Evolutionary conservation across 2,113 vertebrate genomes (phyloP), one percentile per base, ranked within the genome.

Genomic region (Anguilla rostrata): DNA sequence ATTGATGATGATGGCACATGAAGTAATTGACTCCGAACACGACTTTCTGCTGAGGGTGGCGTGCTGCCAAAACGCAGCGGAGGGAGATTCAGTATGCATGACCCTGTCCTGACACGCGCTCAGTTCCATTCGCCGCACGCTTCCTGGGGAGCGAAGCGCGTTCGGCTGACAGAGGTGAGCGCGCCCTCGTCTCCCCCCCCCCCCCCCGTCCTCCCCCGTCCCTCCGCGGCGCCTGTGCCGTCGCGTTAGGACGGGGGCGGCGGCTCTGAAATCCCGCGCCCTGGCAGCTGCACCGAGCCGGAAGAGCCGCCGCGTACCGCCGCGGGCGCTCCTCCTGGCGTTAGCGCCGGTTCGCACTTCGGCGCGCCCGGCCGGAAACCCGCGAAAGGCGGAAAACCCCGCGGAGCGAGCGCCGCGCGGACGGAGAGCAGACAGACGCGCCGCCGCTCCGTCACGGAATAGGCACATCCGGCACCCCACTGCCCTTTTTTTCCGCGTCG

Each of bases 201-300:
- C n/a, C 9, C 22, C 5, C 79, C 8, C 18, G 14, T 20, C 18
- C 39, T 39, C n/a, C 49, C 15, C 82, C 9, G 82, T 83, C 82
- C 46, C 78, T 39, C 29, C 6, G 78, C 78, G 26, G 60, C 60
- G 18, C 60, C 60, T 56, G 46, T 53, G 49, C 46, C 49, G 14
- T 49, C 43, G 16, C 49, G 18, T 83, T n/a, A 83, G 22, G 40
- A 26, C 9, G 22, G n/a, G 15, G n/a, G 49, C 34, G 15, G 8
- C 14, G 2, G 26, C 43, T 14, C 26, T 82, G 81, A 82, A 26
- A 34, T 82, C 1, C 81, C 14, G n/a, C n/a, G 46, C 14, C 29
- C 82, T 83, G 46, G 56, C 82, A 83, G 82, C 26, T 83, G 82
- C 82, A 15, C 26, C 41, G 82, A 83, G 82, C 49, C 26, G 82